These are phyloP conservation scores for Linnaemya vulpina DNA, from an alignment of 2,888 invertebrate species.

Conservation along the genomic window DNA sequence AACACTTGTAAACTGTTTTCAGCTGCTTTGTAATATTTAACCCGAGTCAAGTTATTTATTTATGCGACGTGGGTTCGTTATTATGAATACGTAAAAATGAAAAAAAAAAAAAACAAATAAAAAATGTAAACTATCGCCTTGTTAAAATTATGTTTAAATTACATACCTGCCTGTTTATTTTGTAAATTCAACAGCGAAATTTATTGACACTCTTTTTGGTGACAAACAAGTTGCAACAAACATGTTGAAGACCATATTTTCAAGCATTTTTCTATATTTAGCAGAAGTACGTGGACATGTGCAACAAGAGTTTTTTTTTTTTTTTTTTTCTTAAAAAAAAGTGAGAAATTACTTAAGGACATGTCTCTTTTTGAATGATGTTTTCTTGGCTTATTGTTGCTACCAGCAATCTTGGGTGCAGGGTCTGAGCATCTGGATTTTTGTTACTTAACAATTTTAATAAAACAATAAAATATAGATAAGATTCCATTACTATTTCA, in stretches of 20 bases:
- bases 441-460: too few species aligned
- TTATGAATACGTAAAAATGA: not conserved
- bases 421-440: too few species aligned
- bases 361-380: too few species aligned
- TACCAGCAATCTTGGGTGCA: too few species aligned
- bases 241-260: not conserved
- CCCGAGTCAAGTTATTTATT: constrained; percentile 28
- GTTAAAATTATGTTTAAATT: constrained; percentile 2
- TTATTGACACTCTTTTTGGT: constrained; percentile 2
- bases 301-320: not conserved
- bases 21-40: constrained; percentile 39
- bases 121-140: constrained; percentile 10
- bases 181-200: not conserved
- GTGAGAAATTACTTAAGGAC: too few species aligned
- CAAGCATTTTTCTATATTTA: not conserved
- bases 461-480: too few species aligned
- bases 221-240: not conserved
- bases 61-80: constrained; percentile 26
- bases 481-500: too few species aligned
- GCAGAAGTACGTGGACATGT: not conserved
- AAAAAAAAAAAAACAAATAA: not conserved
- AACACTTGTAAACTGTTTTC: constrained; percentile 44
- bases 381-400: too few species aligned
- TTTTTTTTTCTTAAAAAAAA: too few species aligned
- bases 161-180: not conserved